Base-by-base conservation (phyloP, 37 sponge, comb jelly and placozoan genomes). In the Dysidea cf. avara region DNA sequence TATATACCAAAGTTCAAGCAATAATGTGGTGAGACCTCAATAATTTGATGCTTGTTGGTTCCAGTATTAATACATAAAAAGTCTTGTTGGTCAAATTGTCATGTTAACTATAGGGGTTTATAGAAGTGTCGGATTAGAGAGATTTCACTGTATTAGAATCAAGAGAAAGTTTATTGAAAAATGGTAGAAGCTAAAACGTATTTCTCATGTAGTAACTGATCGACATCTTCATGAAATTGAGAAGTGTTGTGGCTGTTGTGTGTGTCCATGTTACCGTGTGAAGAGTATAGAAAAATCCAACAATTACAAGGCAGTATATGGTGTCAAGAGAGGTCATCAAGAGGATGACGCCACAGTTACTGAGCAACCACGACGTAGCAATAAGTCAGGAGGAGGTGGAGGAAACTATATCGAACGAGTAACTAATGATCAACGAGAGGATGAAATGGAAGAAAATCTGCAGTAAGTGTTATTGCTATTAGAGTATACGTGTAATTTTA, bases 391-490 rank as follows among this genome's bases (percentile, higher is more conserved):
- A 20, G n/a, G n/a, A n/a, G n/a, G n/a, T n/a, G n/a, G n/a, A n/a
- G 74, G 68, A 6, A 83, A 78, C 18, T 83, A 62, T 31, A 62
- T 94, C 29, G 77, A 94, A 39, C 72, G 92, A 25, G 78, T 97
- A 21, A 88, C 92, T 1, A 74, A 83, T 21, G 96, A 94, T 56
- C 79, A 79, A 29, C 31, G 98, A 37, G 99, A 97, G 62, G 95
- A 92, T 55, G 95, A 93, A 61, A 93, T 97, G 93, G 95, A 97
- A 33, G 90, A 88, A n/a, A 97, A 97, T 56, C 58, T 97, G 11
- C 69, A 79, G 93, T 91, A 29, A 80, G 92, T 84, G 9, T 7
- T 43, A 43, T n/a, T n/a, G n/a, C n/a, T n/a, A n/a, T n/a, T n/a
- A n/a, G n/a, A n/a, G n/a, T n/a, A n/a, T n/a, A n/a, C n/a, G n/a